phyloP scores from a whole-genome alignment of 2,888 invertebrate species.

The Lithophane socia region DNA sequence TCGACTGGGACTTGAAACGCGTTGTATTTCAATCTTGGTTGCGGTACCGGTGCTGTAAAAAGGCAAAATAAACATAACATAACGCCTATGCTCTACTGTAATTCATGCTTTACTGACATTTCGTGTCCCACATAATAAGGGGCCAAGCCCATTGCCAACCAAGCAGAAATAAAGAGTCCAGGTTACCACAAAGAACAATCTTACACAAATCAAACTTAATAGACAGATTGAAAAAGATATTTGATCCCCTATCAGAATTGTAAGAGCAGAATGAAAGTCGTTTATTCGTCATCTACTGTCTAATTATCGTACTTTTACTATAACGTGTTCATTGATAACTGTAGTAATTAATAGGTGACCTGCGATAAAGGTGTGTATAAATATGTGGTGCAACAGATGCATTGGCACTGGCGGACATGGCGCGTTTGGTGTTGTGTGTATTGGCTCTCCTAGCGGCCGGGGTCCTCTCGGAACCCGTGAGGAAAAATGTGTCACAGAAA shows the following conservation, averaged over 20 bases:
- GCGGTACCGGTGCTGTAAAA: no score
- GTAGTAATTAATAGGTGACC: slow-evolving; percentile 58
- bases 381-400: slow-evolving; percentile 61
- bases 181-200: slow-evolving; percentile 18
- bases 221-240: slow-evolving; percentile 42
- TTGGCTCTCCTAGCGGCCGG: slow-evolving; percentile 81
- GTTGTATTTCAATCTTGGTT: no score
- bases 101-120: not conserved
- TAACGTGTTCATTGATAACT: slow-evolving; percentile 53
- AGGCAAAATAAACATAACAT: no score
- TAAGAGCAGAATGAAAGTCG: slow-evolving; percentile 52
- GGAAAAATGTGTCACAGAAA: slow-evolving; percentile 71
- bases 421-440: slow-evolving; percentile 80
- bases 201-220: slow-evolving; percentile 36
- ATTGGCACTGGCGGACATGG: slow-evolving; percentile 78
- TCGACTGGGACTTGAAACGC: no score
- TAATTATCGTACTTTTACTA: slow-evolving; percentile 54
- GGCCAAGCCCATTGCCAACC: not conserved
- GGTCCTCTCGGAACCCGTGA: slow-evolving; percentile 75
- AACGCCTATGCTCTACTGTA: not conserved
- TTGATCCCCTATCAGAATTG: slow-evolving; percentile 48
- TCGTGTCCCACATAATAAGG: no score
- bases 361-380: slow-evolving; percentile 69
- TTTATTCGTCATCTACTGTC: slow-evolving; percentile 41
- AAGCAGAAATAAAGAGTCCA: not conserved